A percentile compares a stretch with the other conserved stretches of the same genome.
These are phyloP conservation scores for Cataglyphis hispanica DNA, from an alignment of 1,140 invertebrate genomes.

Conservation along the genomic window DNA sequence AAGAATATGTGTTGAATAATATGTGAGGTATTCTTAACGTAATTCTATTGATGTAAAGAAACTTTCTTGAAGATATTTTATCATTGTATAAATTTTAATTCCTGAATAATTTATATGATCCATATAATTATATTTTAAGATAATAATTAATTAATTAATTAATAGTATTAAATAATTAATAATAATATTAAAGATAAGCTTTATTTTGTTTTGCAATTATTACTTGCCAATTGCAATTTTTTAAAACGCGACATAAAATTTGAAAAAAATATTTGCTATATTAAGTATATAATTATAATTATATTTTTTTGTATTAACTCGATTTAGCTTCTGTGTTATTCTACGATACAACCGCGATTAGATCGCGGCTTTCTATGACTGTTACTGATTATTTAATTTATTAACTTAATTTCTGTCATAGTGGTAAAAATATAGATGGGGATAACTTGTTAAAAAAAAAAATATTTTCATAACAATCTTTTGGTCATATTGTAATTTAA, in stretches of 20 bases:
- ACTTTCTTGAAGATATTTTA: conserved; percentile 34
- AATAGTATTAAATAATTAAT: too few species aligned
- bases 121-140: not conserved
- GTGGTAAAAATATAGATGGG: conserved; percentile 75
- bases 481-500: not conserved
- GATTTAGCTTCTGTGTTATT: conserved; percentile 72
- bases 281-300: not conserved
- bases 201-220: not conserved
- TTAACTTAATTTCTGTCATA: conserved; percentile 71
- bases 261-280: not conserved
- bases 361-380: conserved; percentile 53
- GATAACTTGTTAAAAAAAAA: not conserved
- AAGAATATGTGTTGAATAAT: not conserved
- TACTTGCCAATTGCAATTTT: conserved; percentile 3
- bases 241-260: not conserved
- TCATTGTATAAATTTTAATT: not conserved
- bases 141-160: too few species aligned
- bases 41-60: not conserved
- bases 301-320: conserved; percentile 12
- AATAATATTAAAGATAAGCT: too few species aligned
- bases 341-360: conserved; percentile 66
- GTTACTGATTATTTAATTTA: conserved; percentile 70
- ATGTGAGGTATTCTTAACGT: not conserved
- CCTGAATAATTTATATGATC: conserved; percentile 9
- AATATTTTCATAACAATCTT: not conserved